Evolutionary conservation across 2,797 vertebrate species (phyloP).

Genomic region (Peromyscus melanophrys): DNA sequence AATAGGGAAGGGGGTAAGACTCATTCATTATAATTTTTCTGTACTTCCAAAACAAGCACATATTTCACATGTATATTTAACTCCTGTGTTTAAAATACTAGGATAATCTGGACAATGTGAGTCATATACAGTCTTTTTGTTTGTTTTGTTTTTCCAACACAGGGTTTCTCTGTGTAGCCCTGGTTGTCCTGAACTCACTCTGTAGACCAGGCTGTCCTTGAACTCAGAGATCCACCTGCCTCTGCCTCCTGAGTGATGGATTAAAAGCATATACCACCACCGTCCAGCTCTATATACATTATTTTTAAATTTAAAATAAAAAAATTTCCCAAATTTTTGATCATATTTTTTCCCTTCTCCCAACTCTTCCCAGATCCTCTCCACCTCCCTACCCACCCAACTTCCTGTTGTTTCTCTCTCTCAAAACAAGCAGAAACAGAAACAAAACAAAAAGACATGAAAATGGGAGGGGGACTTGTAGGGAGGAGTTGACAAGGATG

Average conservation of each 20-base stretch:
- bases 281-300: neutral
- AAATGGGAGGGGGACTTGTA: neutral
- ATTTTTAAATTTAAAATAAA: neutral
- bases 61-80: conserved; percentile 23
- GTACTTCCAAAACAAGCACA: neutral
- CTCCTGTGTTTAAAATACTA: neutral
- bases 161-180: neutral
- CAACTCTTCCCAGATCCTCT: neutral
- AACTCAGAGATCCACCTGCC: neutral
- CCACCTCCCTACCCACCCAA: neutral
- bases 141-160: neutral
- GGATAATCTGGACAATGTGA: neutral
- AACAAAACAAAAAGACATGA: neutral
- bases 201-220: neutral
- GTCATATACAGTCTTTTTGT: conserved; percentile 11
- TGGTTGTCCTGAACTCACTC: neutral
- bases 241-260: neutral
- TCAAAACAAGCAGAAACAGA: neutral
- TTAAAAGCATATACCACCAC: neutral
- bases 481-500: neutral
- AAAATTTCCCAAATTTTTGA: neutral
- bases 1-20: neutral
- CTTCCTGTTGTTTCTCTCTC: neutral
- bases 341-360: neutral
- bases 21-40: conserved; percentile 11